Evolutionary conservation across 2,113 vertebrate species (phyloP).

Genomic region (Ariopsis seemanni): DNA sequence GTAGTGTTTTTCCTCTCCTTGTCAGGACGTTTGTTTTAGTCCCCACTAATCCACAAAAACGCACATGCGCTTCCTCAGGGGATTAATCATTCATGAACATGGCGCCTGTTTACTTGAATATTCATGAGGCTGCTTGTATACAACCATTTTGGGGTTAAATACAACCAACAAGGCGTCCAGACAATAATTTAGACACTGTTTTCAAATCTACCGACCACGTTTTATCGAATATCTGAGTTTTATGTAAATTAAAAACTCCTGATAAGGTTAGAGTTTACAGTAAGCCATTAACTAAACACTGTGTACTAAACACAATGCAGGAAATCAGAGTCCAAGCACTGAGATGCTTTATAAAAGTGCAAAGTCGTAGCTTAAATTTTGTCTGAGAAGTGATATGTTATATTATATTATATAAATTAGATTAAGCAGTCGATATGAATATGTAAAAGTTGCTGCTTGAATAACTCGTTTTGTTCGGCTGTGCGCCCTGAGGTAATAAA

Average conservation of each 20-base stretch:
- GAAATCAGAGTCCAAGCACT: too few species aligned
- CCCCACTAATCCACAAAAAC: neutral
- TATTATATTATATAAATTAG: too few species aligned
- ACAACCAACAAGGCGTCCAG: neutral
- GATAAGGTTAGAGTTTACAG: neutral
- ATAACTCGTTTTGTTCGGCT: neutral
- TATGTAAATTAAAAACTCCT: neutral
- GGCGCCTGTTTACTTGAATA: conserved; percentile 39
- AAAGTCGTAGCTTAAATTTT: too few species aligned
- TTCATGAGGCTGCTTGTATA: conserved; percentile 17
- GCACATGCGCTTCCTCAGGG: neutral
- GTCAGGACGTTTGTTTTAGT: neutral
- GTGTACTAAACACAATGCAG: neutral
- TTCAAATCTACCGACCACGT: neutral
- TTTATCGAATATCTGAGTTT: neutral
- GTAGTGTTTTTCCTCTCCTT: neutral
- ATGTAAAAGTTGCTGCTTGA: neutral
- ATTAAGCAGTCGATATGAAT: neutral
- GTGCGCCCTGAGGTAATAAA: neutral
- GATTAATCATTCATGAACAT: conserved; percentile 49
- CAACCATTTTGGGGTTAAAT: neutral
- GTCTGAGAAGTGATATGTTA: too few species aligned
- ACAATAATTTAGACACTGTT: too few species aligned
- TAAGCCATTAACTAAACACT: neutral
- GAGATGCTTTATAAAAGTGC: too few species aligned